Base-by-base conservation (phyloP, 2,888 invertebrate genomes). In the Didymodactylos carnosus region DNA sequence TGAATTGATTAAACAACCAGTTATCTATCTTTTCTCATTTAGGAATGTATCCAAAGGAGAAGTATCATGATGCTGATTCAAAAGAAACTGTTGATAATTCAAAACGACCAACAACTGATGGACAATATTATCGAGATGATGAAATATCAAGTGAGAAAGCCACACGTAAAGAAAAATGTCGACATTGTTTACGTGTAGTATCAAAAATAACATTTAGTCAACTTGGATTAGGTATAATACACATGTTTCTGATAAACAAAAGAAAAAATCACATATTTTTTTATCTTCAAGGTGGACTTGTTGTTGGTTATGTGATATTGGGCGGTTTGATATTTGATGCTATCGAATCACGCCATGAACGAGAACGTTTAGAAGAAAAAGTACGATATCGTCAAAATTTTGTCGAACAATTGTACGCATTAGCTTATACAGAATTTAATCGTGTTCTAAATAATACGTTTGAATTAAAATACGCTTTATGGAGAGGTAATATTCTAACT, bases 261-360 rank as follows among this genome's bases (percentile, higher is more conserved):
- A 49, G n/a, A 49, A 11, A 49, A 49, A 49, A 23, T 23, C 11
- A 49, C 19, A 8, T 16, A 6, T 49, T 49, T 4, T 19, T 51
- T 27, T 27, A 19, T 16, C 11, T 62, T 62, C 11, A 16, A 62
- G 62, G 62, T 35, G 70, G 75, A 14, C 73, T 75, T 11, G 75
- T 75, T 1, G 75, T 75, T 70, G 72, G 71, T n/a, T 75, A 75
- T 72, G 75, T 75, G 19, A 72, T 75, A 27, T 39, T 75, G 7
- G 75, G 75, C 19, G 75, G 73, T 13, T 39, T 75, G 14, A 73
- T 75, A 25, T 75, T 75, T 51, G 72, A 73, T 49, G 72, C 73
- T 8, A 72, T 75, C n/a, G 75, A 75, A 43, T 70, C 70, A 29
- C 40, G 72, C 53, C 62, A 75, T 62, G 75, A 75, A 73, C 49